Conservation (phyloP, 2,888 invertebrate species). For the Eristalis intricaria region DNA sequence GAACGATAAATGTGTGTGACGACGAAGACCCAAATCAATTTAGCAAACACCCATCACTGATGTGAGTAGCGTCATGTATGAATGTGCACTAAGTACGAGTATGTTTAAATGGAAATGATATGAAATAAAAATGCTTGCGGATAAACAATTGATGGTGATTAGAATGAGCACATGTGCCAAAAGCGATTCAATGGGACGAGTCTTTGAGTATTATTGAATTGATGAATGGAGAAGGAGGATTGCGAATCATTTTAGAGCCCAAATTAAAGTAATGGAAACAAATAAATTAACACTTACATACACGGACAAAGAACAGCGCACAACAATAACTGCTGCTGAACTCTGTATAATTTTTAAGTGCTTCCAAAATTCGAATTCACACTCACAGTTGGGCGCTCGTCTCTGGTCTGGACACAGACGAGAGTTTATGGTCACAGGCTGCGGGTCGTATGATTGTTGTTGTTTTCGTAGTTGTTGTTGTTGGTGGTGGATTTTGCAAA, state of each 20-base stretch:
- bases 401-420: background rate
- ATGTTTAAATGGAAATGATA: conserved; percentile 21
- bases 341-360: background rate
- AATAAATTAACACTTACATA: conserved; percentile 65
- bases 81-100: conserved; percentile 31
- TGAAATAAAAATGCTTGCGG: conserved; percentile 57
- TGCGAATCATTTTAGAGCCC: conserved; percentile 43
- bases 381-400: background rate
- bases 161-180: conserved; percentile 66
- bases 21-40: conserved; percentile 47
- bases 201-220: conserved; percentile 53
- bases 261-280: conserved; percentile 49
- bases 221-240: conserved; percentile 34
- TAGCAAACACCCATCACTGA: conserved; percentile 40
- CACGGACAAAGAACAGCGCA: conserved; percentile 31
- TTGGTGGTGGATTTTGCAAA: conserved; percentile 14
- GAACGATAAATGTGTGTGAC: conserved; percentile 62
- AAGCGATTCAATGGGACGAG: conserved; percentile 63
- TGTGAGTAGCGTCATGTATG: background rate
- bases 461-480: background rate
- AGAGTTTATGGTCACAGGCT: background rate
- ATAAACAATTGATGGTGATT: conserved; percentile 67
- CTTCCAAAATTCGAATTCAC: background rate
- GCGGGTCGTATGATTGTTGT: background rate
- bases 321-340: background rate